A percentile compares a stretch with the other conserved stretches of the same genome.
phyloP scores from a whole-genome alignment of 2,113 vertebrate genomes.

The Falcunculus frontatus region DNA sequence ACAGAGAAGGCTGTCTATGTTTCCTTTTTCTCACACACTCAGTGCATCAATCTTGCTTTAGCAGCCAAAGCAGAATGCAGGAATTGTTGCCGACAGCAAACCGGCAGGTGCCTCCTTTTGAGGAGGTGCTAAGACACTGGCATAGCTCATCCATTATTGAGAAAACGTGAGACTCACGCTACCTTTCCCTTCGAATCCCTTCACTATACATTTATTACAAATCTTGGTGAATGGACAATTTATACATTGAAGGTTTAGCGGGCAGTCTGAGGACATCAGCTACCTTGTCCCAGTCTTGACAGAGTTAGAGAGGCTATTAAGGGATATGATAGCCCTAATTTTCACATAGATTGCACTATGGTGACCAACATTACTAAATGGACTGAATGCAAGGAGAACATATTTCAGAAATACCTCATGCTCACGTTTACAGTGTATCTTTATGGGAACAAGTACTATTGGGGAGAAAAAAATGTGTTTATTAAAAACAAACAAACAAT shows the following conservation, averaged over 20 bases:
- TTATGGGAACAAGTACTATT: not conserved
- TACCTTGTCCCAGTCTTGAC: not conserved
- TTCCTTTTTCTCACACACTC: not conserved
- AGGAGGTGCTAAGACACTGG: not conserved
- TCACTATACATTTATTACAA: not conserved
- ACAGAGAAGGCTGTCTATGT: not conserved
- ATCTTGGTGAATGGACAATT: not conserved
- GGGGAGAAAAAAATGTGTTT: not conserved
- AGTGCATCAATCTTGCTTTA: not conserved
- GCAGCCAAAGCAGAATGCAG: not conserved
- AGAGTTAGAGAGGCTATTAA: not conserved
- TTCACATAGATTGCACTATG: not conserved
- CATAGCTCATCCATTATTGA: not conserved
- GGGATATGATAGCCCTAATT: not conserved
- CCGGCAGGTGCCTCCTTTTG: rapidly evolving
- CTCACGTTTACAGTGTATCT: not conserved
- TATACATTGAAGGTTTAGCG: rapidly evolving
- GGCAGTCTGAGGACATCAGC: not conserved
- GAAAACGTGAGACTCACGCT: rapidly evolving
- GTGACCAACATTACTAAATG: not conserved
- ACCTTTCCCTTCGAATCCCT: not conserved
- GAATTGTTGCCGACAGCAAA: rapidly evolving
- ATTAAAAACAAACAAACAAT: not conserved
- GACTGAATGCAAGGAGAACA: not conserved
- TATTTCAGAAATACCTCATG: not conserved